Evolutionary conservation across 2,113 vertebrate genomes (phyloP), one percentile per base, ranked within the genome.

Genomic region (Heptranchias perlo): DNA sequence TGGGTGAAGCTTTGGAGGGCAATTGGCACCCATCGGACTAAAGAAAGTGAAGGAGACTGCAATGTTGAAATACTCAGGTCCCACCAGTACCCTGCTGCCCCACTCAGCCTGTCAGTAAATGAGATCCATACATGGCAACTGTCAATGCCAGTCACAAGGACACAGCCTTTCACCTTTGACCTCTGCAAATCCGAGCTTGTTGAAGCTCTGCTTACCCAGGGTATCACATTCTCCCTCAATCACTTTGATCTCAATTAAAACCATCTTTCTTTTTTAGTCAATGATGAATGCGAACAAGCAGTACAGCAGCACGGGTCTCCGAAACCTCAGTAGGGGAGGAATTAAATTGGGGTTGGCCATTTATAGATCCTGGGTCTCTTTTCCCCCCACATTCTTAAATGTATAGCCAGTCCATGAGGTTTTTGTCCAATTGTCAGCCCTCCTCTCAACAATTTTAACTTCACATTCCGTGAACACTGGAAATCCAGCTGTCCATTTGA

Each of bases 161-260:
- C 18, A n/a, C 54, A 92, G 54, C 31, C 87, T 61, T 62, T 93
- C 89, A 93, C 89, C n/a, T 62, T 39, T 64, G 58, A 61, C 89
- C 89, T 93, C 58, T 62, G 89, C 58, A 62, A 93, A 62, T 62
- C 87, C 11, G 87, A 54, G 31, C 52, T 52, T 28, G 49, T 92
- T 62, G 58, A 93, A 93, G 89, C n/a, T 93, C 89, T 62, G n/a
- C 61, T 64, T 93, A 62, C 35, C 58, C 58, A 31, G 89, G 61
- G 89, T 93, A 93, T 93, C 89, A 93, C 35, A 64, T 93, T 93
- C 35, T 93, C 89, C 58, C 3, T 93, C 89, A 62, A 93, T 93
- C 35, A 61, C 89, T 93, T 93, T 62, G 89, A 93, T 93, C 89
- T 64, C 89, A 62, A 92, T 93, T n/a, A 64, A 93, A 93, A 18